phyloP scores from a whole-genome alignment of 1,140 invertebrate genomes.

The Bombus difficillimus region DNA sequence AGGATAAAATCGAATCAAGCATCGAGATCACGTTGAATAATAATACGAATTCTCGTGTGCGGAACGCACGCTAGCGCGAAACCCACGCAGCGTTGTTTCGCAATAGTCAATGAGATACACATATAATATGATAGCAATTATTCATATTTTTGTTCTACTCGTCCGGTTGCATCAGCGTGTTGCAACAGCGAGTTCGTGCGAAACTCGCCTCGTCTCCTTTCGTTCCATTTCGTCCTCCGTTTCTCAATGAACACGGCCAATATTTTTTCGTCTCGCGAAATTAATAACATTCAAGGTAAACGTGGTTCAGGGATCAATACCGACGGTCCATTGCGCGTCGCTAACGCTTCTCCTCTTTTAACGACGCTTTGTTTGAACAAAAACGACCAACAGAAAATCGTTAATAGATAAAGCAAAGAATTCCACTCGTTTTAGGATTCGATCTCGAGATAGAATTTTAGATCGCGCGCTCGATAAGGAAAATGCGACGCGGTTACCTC shows the following conservation, averaged over 20 bases:
- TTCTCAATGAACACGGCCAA: conserved; percentile 26
- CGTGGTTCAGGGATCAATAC: background rate
- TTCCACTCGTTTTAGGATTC: background rate
- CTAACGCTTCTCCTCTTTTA: accelerated
- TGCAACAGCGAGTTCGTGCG: conserved; percentile 1
- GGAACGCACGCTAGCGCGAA: background rate
- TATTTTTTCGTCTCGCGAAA: conserved; percentile 17
- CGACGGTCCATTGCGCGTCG: background rate
- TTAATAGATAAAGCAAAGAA: background rate
- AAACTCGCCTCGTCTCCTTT: background rate
- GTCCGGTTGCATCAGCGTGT: conserved; percentile 32
- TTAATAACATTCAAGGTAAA: conserved; percentile 30
- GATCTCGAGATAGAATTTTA: background rate
- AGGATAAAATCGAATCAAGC: background rate
- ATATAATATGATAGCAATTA: conserved; percentile 9
- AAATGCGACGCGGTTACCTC: too few species aligned
- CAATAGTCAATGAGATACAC: conserved; percentile 31
- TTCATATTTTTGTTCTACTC: conserved; percentile 31
- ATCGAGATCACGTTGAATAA: conserved; percentile 7
- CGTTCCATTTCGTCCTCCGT: background rate
- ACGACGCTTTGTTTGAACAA: background rate
- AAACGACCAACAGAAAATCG: too few species aligned
- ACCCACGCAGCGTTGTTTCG: background rate
- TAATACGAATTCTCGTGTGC: background rate
- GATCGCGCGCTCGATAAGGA: too few species aligned